These are phyloP conservation scores for Furcifer pardalis DNA, from an alignment of 2,797 vertebrate genomes.

Conservation along the genomic window DNA sequence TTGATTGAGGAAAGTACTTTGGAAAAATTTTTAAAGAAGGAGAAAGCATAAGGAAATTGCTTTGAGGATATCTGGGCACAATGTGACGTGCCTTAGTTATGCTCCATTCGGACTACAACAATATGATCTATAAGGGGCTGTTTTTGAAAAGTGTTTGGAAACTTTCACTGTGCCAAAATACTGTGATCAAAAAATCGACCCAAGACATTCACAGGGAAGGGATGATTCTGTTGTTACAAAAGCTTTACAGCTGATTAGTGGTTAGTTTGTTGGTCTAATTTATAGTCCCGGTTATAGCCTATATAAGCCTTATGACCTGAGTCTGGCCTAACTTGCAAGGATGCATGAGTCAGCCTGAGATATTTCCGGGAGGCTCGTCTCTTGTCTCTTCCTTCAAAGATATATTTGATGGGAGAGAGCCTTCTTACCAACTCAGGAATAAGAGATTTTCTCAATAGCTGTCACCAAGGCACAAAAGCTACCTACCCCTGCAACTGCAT, in stretches of 20 bases:
- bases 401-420: too few species aligned
- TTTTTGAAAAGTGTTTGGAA: constrained; percentile 1
- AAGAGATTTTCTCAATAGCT: too few species aligned
- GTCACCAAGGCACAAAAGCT: too few species aligned
- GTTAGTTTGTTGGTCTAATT: background rate
- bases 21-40: constrained; percentile 37
- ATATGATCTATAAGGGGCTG: background rate
- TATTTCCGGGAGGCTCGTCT: too few species aligned
- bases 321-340: background rate
- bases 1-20: constrained; percentile 33
- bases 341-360: too few species aligned
- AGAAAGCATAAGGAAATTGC: constrained; percentile 29
- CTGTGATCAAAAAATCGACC: background rate
- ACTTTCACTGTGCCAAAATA: background rate
- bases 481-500: too few species aligned
- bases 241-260: background rate
- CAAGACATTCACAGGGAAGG: background rate
- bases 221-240: background rate
- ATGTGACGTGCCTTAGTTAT: background rate
- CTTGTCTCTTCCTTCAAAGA: too few species aligned
- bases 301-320: background rate
- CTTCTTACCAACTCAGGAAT: too few species aligned
- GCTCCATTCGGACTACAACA: background rate
- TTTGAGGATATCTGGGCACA: constrained; percentile 7
- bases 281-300: background rate